A percentile compares a stretch with the other conserved stretches of the same genome.
phyloP scores from a whole-genome alignment of 2,888 invertebrate species.

The Bembecia ichneumoniformis region DNA sequence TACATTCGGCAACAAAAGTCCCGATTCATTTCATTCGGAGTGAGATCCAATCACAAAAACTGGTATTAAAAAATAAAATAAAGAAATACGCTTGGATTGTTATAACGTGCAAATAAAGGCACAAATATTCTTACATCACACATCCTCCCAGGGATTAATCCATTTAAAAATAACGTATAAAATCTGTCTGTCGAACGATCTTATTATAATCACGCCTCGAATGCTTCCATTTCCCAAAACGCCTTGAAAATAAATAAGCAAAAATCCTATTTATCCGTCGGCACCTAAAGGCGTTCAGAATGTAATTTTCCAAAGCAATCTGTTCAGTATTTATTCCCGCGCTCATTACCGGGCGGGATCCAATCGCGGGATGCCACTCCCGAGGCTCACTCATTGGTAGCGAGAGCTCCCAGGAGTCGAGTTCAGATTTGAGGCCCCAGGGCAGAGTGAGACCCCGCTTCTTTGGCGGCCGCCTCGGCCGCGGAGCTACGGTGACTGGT shows the following conservation, averaged over 20 bases:
- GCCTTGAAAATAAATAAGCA: conserved; percentile 1
- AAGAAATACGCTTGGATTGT: too few species aligned
- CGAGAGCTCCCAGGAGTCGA: conserved; percentile 37
- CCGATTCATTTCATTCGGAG: too few species aligned
- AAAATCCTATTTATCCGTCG: conserved; percentile 3
- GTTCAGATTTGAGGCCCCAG: conserved; percentile 33
- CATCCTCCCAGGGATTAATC: too few species aligned
- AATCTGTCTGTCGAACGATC: too few species aligned
- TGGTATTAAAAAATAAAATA: too few species aligned
- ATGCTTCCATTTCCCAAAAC: neutral
- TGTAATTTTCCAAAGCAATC: conserved; percentile 43
- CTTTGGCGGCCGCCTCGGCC: neutral
- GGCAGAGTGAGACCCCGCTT: conserved; percentile 12
- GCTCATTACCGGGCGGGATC: conserved; percentile 46
- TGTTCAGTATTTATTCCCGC: conserved; percentile 51
- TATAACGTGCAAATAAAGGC: too few species aligned
- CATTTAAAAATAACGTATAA: neutral
- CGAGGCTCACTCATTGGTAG: conserved; percentile 40
- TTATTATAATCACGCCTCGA: too few species aligned
- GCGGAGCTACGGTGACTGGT: conserved; percentile 12
- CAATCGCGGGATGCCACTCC: conserved; percentile 36
- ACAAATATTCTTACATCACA: too few species aligned
- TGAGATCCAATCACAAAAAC: too few species aligned
- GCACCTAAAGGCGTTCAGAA: conserved; percentile 23
- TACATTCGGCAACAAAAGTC: too few species aligned